These are phyloP conservation scores for Avahi laniger DNA, from an alignment of 2,797 vertebrate species.

Conservation along the genomic window DNA sequence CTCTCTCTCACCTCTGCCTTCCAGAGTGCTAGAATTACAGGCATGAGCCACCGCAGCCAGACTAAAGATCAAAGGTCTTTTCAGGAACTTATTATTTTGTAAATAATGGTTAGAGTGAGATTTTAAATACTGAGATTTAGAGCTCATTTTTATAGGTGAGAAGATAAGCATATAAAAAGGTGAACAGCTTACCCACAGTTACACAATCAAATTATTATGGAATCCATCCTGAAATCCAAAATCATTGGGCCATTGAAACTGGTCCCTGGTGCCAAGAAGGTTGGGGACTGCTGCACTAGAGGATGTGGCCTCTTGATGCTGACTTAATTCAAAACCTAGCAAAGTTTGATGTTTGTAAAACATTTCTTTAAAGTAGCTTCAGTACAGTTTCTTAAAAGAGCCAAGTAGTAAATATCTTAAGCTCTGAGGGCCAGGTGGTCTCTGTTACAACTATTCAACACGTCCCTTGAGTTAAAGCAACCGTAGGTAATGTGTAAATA, in stretches of 20 bases:
- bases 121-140: neutral
- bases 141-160: neutral
- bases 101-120: neutral
- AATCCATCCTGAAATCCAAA: neutral
- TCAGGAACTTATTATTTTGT: constrained; percentile 9
- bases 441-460: neutral
- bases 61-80: neutral
- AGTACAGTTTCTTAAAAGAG: neutral
- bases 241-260: neutral
- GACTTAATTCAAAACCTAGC: constrained; percentile 1
- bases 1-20: neutral
- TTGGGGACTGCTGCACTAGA: neutral
- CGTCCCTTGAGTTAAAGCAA: neutral
- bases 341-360: constrained; percentile 21
- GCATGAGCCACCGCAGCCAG: fast-evolving
- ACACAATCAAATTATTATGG: neutral
- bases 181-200: neutral
- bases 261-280: no score
- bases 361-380: neutral
- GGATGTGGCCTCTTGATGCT: neutral
- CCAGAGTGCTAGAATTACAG: neutral
- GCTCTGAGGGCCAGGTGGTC: neutral
- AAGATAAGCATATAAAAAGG: neutral
- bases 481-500: neutral
- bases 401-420: neutral